Evolutionary conservation across 1,140 invertebrate genomes (phyloP), one percentile per base, ranked within the genome.

Genomic region (Odontomachus brunneus): DNA sequence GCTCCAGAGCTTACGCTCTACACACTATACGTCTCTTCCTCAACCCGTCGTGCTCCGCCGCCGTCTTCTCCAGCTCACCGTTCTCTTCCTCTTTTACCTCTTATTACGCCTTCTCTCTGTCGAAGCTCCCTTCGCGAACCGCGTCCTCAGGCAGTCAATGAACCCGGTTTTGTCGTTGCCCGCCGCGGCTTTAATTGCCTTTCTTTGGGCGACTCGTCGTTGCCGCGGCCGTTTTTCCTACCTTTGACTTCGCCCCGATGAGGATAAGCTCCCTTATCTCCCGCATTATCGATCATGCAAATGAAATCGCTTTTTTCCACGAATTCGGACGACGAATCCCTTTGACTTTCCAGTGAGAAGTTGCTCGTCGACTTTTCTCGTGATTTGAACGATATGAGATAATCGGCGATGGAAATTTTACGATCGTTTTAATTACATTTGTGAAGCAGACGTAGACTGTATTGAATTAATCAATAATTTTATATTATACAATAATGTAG

Each of bases 101-200:
- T 81, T 86, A 49, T 84, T 84, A 81, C 67, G 55, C 76, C 63
- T 75, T 24, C 48, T 74, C 49, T 74, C 44, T 62, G 44, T 89
- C 65, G 63, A 66, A 57, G 66, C 38, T 29, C 29, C 5, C 29
- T 2, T 5, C 2, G 5, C 24, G 26, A 24, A 51, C 83, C 66
- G 55, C 72, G 62, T 83, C 60, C 67, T 84, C 66, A 48, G 57
- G 48, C 91, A 91, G 91, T 92, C 91, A 91, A 89, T 84, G 91
- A 93, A 93, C 91, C 82, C 91, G 74, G 67, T 88, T 88, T 78
- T 76, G 22, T 84, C 78, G 88, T 85, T 85, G 78, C n/a, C n/a
- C n/a, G n/a, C 83, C 78, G 51, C 33, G 22, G 44, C 11, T 69
- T 26, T 83, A 78, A 87, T 86, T 78, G 71, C 55, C 26, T 38